A percentile compares a stretch with the other conserved stretches of the same genome.
These are phyloP conservation scores for Micromys minutus DNA, from an alignment of 2,113 vertebrate species.

Conservation along the genomic window DNA sequence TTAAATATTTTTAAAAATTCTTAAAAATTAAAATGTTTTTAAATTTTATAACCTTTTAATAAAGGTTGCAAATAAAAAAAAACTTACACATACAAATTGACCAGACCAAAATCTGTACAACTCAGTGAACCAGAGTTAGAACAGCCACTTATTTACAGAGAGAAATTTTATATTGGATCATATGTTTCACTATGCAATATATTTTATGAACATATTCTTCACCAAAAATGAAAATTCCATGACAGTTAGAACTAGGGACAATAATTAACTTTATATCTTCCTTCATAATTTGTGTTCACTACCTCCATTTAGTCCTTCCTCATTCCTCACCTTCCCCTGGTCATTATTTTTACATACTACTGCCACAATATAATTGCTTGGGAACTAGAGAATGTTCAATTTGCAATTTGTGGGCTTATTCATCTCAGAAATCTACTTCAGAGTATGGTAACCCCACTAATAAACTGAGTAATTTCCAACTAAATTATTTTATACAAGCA, in stretches of 20 bases:
- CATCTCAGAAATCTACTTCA: neutral
- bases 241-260: neutral
- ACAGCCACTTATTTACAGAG: neutral
- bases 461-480: constrained; percentile 5
- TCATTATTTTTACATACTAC: neutral
- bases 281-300: neutral
- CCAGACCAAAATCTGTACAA: neutral
- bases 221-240: neutral
- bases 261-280: neutral
- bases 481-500: neutral
- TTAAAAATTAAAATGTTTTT: neutral
- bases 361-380: neutral
- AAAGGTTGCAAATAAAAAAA: neutral
- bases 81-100: neutral
- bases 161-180: neutral
- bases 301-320: neutral
- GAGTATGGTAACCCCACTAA: neutral
- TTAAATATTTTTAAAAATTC: neutral
- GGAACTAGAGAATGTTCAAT: neutral
- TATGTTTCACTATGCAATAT: neutral
- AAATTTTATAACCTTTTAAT: too few species aligned
- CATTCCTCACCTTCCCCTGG: rapidly evolving
- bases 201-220: neutral
- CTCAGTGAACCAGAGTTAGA: neutral
- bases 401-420: neutral